Evolutionary conservation across 2,888 invertebrate genomes (phyloP), one percentile per base, ranked within the genome.

Genomic region (Autographa pulchrina): DNA sequence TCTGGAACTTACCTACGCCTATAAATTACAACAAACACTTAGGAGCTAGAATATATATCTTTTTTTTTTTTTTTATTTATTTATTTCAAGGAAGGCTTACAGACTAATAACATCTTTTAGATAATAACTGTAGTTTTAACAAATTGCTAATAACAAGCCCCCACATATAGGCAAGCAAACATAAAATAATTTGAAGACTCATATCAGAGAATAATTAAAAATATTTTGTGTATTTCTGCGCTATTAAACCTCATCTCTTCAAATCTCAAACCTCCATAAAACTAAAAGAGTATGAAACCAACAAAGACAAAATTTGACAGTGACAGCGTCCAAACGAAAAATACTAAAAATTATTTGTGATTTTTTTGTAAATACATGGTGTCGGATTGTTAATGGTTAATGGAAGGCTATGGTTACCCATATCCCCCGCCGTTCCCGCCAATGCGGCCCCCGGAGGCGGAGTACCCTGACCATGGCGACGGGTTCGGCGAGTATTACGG

Each of bases 401-500:
- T 95, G 95, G 94, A 92, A 71, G 89, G 88, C 54, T 94, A 93
- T 86, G 89, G 85, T 31, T 94, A 91, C 72, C 85, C 89, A 7
- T 95, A 93, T 74, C 83, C 89, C 2, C 73, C 88, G 0, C 81
- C 89, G 18, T 93, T 89, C 65, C 86, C 92, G 1, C 83, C 88
- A 25, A 85, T 86, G 81, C 84, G 81, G 63, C 84, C 88, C 7
- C 83, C 86, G 4, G 90, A 89, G 0, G 87, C 85, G 54, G 91
- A 88, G 18, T 94, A 90, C 72, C 91, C 91, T 6, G 95, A 93
- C 66, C 94, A 92, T 80, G 95, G 95, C 1, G 95, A 95, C 71
- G 93, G 94, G 0, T 92, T 91, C 70, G 91, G 91, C 41, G 95
- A 94, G 54, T 94, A 93, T 80, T 94, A 93, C 81, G 91, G 87